Evolutionary conservation across 30 jellyfish, hydroid and myxozoan genomes (phyloP).

Genomic region (Rhopilema esculentum): DNA sequence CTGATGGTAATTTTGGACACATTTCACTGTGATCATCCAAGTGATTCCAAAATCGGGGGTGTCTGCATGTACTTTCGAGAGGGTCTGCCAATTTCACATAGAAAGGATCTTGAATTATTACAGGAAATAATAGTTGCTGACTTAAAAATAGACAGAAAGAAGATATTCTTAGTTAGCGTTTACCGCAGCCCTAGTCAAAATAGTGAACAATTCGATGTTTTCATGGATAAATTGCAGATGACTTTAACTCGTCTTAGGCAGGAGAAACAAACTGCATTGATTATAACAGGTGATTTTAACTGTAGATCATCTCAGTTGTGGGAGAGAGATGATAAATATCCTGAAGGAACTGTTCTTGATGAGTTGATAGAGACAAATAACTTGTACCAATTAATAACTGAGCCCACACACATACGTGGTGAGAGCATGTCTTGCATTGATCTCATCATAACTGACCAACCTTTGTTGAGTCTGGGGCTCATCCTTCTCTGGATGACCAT

Average conservation of each 20-base stretch:
- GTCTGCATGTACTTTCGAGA: conserved; percentile 54
- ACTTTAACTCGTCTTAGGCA: conserved; percentile 10
- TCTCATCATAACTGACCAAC: conserved; percentile 54
- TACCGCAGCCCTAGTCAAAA: conserved; percentile 50
- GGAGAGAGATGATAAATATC: conserved; percentile 54
- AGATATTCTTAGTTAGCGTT: neutral
- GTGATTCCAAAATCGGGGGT: too few relatives aligned
- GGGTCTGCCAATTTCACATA: conserved; percentile 44
- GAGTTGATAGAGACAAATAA: conserved; percentile 32
- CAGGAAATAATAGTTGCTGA: conserved; percentile 46
- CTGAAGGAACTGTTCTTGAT: conserved; percentile 54
- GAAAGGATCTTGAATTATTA: conserved; percentile 50
- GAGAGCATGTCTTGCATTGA: too few relatives aligned
- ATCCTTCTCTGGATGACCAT: conserved; percentile 53
- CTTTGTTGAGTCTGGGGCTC: conserved; percentile 62
- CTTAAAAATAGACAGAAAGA: conserved; percentile 23
- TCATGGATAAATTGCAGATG: conserved; percentile 18
- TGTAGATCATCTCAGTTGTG: conserved; percentile 69
- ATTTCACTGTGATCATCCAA: too few relatives aligned
- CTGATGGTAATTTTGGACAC: too few relatives aligned
- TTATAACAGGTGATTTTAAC: conserved; percentile 47
- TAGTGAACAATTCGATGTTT: conserved; percentile 32
- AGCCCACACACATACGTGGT: conserved; percentile 47
- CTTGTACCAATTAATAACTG: conserved; percentile 13
- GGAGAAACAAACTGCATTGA: conserved; percentile 31